These are phyloP conservation scores for Ptilorrhoa leucosticta DNA, from an alignment of 2,113 vertebrate genomes.

Conservation along the genomic window DNA sequence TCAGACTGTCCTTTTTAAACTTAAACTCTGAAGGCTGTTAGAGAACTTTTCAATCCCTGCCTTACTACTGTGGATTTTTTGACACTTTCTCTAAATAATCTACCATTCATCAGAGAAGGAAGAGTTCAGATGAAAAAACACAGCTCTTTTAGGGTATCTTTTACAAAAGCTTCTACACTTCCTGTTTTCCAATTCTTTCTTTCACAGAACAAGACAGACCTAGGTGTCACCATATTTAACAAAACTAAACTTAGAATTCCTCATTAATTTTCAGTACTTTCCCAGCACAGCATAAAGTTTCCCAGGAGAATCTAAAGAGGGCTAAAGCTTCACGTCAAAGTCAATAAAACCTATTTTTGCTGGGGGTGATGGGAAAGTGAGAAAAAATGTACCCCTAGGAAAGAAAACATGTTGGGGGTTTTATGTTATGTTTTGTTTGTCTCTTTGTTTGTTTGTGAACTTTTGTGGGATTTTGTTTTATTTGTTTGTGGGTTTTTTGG, in stretches of 20 bases:
- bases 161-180: neutral
- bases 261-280: neutral
- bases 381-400: neutral
- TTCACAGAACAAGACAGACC: neutral
- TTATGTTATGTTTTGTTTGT: neutral
- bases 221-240: neutral
- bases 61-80: neutral
- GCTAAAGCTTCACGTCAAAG: neutral
- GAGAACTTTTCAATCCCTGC: neutral
- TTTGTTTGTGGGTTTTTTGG: neutral
- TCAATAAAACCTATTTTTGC: neutral
- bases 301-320: neutral
- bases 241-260: neutral
- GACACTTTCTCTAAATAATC: neutral
- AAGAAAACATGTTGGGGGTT: neutral
- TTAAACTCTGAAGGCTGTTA: neutral
- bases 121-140: neutral
- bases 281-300: neutral
- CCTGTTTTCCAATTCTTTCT: neutral
- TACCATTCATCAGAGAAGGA: neutral
- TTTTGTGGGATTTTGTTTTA: neutral
- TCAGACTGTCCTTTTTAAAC: neutral
- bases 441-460: neutral
- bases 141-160: neutral
- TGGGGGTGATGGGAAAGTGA: neutral